Evolutionary conservation across 2,888 invertebrate species (phyloP).

Genomic region (Oxycera nigricornis): DNA sequence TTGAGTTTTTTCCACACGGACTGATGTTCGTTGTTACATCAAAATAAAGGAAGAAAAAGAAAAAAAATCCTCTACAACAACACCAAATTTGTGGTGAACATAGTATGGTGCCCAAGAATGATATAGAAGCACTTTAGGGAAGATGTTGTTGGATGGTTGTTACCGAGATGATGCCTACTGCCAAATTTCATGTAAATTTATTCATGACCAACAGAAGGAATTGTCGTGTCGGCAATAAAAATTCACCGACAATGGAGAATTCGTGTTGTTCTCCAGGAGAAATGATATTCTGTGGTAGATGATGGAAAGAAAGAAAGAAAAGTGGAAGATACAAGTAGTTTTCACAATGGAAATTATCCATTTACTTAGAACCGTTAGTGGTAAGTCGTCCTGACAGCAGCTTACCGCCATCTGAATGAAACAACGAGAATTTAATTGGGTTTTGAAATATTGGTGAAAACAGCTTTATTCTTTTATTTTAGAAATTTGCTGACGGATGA

Average conservation of each 20-base stretch:
- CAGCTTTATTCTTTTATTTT: too few species aligned
- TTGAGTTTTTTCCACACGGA: background rate
- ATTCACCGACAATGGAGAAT: slow-evolving; percentile 9
- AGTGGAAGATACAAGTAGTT: background rate
- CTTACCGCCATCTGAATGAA: background rate
- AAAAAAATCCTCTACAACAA: background rate
- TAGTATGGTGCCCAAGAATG: background rate
- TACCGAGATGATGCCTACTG: slow-evolving; percentile 19
- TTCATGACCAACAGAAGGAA: slow-evolving; percentile 37
- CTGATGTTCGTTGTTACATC: background rate
- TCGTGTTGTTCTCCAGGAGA: background rate
- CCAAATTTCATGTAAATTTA: slow-evolving; percentile 40
- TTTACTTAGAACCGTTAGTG: background rate
- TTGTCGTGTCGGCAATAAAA: slow-evolving; percentile 36
- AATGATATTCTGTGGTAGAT: too few species aligned
- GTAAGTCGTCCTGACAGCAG: background rate
- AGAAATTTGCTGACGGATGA: too few species aligned
- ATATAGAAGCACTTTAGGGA: slow-evolving; percentile 13
- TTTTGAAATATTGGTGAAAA: too few species aligned
- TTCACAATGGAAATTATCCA: background rate
- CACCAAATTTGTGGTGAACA: background rate
- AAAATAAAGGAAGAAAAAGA: background rate
- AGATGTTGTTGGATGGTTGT: slow-evolving; percentile 19
- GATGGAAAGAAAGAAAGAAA: background rate
- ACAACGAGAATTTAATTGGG: too few species aligned